phyloP scores from a whole-genome alignment of 2,888 invertebrate genomes.

The Saturnia pavonia region DNA sequence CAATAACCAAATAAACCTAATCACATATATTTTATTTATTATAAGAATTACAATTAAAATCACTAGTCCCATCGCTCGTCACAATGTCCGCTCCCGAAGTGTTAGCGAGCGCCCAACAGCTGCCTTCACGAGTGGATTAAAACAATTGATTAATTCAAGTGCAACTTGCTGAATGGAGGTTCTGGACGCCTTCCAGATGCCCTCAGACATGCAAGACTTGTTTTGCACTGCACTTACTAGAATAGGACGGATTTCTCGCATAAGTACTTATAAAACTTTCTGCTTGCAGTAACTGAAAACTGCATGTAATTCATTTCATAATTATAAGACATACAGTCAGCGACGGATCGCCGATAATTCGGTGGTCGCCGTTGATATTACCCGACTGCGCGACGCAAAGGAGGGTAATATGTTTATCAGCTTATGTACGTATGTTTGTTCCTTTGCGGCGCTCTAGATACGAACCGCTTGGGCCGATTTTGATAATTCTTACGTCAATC shows the following conservation, averaged over 20 bases:
- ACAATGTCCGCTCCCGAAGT: slow-evolving; percentile 24
- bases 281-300: not conserved
- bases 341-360: no score
- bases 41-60: not conserved
- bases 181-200: slow-evolving; percentile 61
- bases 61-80: slow-evolving; percentile 28
- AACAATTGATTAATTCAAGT: slow-evolving; percentile 77
- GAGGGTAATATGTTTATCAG: no score
- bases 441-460: no score
- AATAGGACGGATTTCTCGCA: not conserved
- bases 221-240: slow-evolving; percentile 18
- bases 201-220: slow-evolving; percentile 33
- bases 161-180: slow-evolving; percentile 61
- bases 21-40: not conserved
- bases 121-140: slow-evolving; percentile 64
- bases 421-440: no score
- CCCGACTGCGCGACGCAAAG: no score
- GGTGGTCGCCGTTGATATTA: no score
- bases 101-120: slow-evolving; percentile 61
- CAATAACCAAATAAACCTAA: not conserved
- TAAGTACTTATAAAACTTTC: not conserved
- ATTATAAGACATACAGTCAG: no score
- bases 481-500: no score
- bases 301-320: not conserved
- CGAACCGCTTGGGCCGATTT: no score